Percentiles rank a stretch among this genome's conserved stretches.
phyloP scores from a whole-genome alignment of 2,797 vertebrate genomes.

The Myotis vivesi region DNA sequence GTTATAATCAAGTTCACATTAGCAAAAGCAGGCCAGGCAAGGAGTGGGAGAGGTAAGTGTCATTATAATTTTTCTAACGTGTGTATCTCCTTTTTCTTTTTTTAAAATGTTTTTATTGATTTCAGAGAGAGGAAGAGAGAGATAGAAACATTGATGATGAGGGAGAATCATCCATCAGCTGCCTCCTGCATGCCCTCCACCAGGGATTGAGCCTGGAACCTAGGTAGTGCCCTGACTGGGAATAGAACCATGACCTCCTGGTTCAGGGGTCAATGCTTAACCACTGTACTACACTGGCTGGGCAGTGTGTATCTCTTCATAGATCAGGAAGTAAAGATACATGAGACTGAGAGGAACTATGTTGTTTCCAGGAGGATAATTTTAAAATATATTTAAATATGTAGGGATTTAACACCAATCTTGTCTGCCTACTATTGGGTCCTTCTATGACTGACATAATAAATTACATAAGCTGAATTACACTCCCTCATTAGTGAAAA shows the following conservation, averaged over 20 bases:
- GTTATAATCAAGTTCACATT: not conserved
- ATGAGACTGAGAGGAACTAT: not conserved
- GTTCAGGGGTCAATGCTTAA: no score
- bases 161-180: no score
- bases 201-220: no score
- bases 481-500: not conserved
- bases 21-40: not conserved
- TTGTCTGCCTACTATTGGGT: not conserved
- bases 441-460: not conserved
- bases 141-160: no score
- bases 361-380: not conserved
- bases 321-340: not conserved
- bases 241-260: no score
- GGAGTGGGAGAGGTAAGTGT: not conserved
- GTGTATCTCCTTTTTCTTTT: not conserved
- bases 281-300: no score
- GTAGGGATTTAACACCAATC: not conserved
- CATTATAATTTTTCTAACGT: not conserved
- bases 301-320: not conserved
- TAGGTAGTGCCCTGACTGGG: no score
- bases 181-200: no score
- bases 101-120: no score
- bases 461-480: not conserved
- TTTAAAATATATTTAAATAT: not conserved
- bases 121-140: no score